These are phyloP conservation scores for Macrotis lagotis DNA, from an alignment of 2,113 vertebrate genomes.

Conservation along the genomic window DNA sequence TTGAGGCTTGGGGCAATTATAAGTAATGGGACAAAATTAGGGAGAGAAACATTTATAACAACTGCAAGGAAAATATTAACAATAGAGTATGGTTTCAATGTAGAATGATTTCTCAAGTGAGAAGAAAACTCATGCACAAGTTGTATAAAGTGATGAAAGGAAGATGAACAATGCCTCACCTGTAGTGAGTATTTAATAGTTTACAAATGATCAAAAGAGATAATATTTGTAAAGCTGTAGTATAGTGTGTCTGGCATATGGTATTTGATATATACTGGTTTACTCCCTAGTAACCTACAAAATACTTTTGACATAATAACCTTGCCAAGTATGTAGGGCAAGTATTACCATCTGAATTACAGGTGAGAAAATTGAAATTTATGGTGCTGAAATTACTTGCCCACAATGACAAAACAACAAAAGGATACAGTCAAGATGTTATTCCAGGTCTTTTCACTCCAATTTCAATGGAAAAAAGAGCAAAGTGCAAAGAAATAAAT, in stretches of 20 bases:
- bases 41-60: neutral
- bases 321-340: neutral
- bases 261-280: neutral
- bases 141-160: slow-evolving; percentile 25
- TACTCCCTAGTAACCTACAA: neutral
- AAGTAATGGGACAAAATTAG: slow-evolving; percentile 24
- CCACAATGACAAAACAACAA: neutral
- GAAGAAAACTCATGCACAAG: slow-evolving; percentile 33
- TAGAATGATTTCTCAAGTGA: slow-evolving; percentile 48
- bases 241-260: neutral
- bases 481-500: neutral
- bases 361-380: neutral
- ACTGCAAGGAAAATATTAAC: slow-evolving; percentile 27
- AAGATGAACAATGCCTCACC: neutral
- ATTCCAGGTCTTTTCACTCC: neutral
- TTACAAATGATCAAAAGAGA: neutral
- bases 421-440: neutral
- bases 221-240: neutral
- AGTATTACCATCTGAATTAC: neutral
- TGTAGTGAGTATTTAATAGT: neutral
- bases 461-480: neutral
- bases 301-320: neutral
- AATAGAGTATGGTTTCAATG: slow-evolving; percentile 1
- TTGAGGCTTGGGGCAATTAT: neutral
- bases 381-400: neutral